These are phyloP conservation scores for Leptopilina clavipes DNA, from an alignment of 1,140 invertebrate genomes.

Conservation along the genomic window DNA sequence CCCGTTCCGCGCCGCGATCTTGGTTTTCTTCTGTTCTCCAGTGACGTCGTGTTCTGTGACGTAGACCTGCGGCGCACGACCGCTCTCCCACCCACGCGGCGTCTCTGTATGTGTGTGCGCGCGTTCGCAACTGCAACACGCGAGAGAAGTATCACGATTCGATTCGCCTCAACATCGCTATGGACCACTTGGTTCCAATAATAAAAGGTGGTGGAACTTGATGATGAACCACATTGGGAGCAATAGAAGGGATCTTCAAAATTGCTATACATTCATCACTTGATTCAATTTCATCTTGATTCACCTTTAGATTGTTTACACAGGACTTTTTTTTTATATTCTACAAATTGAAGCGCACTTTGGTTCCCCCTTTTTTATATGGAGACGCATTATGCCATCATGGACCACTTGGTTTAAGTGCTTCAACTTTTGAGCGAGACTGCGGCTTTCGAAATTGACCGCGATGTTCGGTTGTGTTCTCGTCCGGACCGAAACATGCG, in stretches of 20 bases:
- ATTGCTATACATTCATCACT: too few species aligned
- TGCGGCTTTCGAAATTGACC: conserved; percentile 14
- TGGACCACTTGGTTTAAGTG: conserved; percentile 10
- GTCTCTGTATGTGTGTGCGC: not conserved
- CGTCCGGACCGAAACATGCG: conserved; percentile 5
- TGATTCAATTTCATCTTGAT: too few species aligned
- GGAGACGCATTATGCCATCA: too few species aligned
- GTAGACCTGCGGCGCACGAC: conserved; percentile 59
- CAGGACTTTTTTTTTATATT: too few species aligned
- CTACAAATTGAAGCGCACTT: too few species aligned
- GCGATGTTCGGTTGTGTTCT: not conserved
- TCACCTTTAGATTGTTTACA: too few species aligned
- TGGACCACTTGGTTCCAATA: not conserved
- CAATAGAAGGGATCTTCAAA: too few species aligned
- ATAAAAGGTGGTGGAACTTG: too few species aligned
- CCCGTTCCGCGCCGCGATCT: conserved; percentile 41
- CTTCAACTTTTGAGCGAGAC: not conserved
- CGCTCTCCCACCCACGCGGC: conserved; percentile 40
- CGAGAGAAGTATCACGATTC: conserved; percentile 23
- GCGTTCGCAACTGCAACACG: conserved; percentile 24
- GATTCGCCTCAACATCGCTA: not conserved
- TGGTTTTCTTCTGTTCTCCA: conserved; percentile 63
- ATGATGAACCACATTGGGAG: too few species aligned
- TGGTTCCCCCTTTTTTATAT: not conserved
- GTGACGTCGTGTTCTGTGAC: conserved; percentile 69